A percentile compares a stretch with the other conserved stretches of the same genome.
phyloP scores from a whole-genome alignment of 2,888 invertebrate species.

The Acleris cristana region DNA sequence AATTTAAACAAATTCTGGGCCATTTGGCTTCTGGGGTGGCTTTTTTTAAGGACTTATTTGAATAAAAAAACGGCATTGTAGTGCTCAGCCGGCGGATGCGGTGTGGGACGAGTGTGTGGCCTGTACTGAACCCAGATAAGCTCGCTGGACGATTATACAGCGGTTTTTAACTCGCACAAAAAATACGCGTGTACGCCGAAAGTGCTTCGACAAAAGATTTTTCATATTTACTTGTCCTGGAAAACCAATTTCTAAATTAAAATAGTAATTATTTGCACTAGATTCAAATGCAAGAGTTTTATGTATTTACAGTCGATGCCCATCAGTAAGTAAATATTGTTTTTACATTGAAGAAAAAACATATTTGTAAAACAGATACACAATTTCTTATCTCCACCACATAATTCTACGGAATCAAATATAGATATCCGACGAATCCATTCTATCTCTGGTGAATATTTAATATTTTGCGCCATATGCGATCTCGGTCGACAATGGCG shows the following conservation, averaged over 20 bases:
- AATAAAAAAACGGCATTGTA: constrained; percentile 74
- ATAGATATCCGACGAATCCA: constrained; percentile 46
- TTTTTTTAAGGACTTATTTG: constrained; percentile 76
- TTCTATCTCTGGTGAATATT: constrained; percentile 65
- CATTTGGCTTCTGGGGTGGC: constrained; percentile 83
- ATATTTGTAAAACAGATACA: background rate
- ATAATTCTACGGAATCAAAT: constrained; percentile 34
- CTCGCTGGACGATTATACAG: constrained; percentile 30
- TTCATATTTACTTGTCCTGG: too few species aligned
- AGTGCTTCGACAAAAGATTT: too few species aligned
- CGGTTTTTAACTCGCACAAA: constrained; percentile 15
- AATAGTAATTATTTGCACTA: too few species aligned
- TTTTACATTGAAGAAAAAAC: background rate
- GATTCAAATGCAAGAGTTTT: too few species aligned
- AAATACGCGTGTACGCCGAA: background rate
- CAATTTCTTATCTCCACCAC: constrained; percentile 19
- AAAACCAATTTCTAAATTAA: too few species aligned
- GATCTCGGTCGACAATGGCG: constrained; percentile 64
- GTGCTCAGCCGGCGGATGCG: constrained; percentile 63
- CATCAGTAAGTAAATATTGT: too few species aligned
- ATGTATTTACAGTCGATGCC: too few species aligned
- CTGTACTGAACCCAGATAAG: constrained; percentile 54
- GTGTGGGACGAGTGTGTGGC: constrained; percentile 79
- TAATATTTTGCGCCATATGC: constrained; percentile 67
- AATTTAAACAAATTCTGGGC: constrained; percentile 84